These are phyloP conservation scores for Labeo catla DNA, from an alignment of 2,113 vertebrate genomes.

Conservation along the genomic window DNA sequence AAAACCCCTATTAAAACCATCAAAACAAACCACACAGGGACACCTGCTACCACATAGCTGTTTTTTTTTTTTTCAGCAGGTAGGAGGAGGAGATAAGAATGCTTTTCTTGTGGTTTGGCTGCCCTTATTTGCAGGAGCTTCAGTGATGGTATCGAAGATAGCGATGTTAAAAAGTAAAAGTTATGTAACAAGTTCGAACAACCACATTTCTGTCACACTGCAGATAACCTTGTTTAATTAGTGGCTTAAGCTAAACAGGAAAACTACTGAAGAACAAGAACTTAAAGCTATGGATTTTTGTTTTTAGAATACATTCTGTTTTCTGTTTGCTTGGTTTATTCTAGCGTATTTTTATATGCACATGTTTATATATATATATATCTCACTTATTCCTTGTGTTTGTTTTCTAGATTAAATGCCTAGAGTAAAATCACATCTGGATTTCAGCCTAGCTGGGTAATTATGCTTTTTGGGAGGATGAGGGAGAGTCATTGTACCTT, in stretches of 20 bases:
- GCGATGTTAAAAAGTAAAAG: background rate
- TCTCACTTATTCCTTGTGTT: background rate
- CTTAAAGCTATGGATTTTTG: background rate
- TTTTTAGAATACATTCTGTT: background rate
- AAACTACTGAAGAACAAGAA: background rate
- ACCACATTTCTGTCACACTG: background rate
- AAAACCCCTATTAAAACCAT: background rate
- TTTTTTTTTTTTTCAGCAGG: background rate
- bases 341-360: background rate
- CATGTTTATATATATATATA: background rate
- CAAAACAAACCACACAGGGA: background rate
- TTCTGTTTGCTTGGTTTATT: background rate
- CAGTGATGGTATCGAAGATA: background rate
- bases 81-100: background rate
- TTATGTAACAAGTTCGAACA: background rate
- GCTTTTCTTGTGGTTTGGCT: constrained; percentile 4
- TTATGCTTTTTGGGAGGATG: background rate
- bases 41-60: background rate
- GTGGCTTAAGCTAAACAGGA: background rate
- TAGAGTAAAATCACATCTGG: too few relatives aligned
- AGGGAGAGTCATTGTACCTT: background rate
- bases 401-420: background rate
- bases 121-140: background rate
- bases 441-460: background rate
- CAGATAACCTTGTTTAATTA: background rate